phyloP scores from a whole-genome alignment of 2,113 vertebrate species.

The Pseudorhombus dupliciocellatus region DNA sequence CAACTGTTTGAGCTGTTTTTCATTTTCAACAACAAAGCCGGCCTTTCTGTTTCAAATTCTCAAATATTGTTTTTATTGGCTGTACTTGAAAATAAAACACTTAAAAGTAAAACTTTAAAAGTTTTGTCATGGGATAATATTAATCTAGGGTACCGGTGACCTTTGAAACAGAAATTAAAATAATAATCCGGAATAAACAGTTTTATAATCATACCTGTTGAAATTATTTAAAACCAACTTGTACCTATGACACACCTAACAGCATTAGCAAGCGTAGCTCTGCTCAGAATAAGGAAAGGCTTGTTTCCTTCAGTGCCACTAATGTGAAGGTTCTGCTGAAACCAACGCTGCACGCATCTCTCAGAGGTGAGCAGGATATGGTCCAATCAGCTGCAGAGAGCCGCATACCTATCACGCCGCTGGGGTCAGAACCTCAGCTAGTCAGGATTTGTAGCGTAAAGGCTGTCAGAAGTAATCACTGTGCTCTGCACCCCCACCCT shows the following conservation, averaged over 20 bases:
- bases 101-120: too few relatives aligned
- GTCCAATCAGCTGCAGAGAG: constrained; percentile 77
- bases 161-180: background rate
- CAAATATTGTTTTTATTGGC: background rate
- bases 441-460: constrained; percentile 79
- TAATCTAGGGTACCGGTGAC: background rate
- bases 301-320: constrained; percentile 86
- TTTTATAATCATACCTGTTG: constrained; percentile 5
- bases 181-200: background rate
- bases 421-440: constrained; percentile 76
- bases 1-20: background rate
- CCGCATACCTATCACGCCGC: constrained; percentile 80
- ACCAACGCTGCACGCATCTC: constrained; percentile 79
- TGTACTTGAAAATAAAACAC: background rate
- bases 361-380: constrained; percentile 84
- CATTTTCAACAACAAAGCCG: background rate
- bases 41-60: background rate
- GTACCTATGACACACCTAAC: constrained; percentile 28
- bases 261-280: constrained; percentile 7
- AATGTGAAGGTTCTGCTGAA: constrained; percentile 81
- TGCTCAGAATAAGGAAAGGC: constrained; percentile 42
- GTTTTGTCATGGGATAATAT: background rate
- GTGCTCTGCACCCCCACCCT: constrained; percentile 67
- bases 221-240: background rate
- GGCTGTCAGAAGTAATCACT: constrained; percentile 78